Percentiles rank a stretch among this genome's conserved stretches.
Evolutionary conservation across 2,797 vertebrate species (phyloP).

Genomic region (Trachurus trachurus): DNA sequence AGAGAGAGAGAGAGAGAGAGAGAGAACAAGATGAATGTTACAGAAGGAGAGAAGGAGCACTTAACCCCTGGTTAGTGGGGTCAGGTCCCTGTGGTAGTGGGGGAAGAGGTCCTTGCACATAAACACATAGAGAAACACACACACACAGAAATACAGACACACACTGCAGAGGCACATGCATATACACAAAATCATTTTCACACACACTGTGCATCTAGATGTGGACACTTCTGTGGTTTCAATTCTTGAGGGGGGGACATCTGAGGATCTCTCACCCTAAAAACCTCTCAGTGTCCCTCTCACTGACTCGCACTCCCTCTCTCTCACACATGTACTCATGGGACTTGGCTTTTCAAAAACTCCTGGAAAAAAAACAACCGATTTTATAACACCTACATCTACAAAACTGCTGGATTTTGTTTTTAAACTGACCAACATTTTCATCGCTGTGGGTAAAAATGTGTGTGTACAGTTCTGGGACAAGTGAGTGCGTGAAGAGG

Average conservation of each 20-base stretch:
- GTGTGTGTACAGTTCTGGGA: background rate
- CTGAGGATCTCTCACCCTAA: conserved; percentile 38
- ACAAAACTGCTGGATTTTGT: background rate
- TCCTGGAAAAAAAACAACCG: background rate
- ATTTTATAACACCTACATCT: conserved; percentile 13
- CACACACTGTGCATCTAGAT: conserved; percentile 38
- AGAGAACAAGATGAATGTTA: conserved; percentile 68
- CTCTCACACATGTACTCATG: conserved; percentile 2
- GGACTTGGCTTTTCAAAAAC: conserved; percentile 7
- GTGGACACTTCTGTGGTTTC: conserved; percentile 48
- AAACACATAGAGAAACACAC: conserved; percentile 3
- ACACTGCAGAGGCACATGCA: conserved; percentile 33
- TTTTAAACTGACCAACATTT: background rate
- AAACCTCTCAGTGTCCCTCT: conserved; percentile 3
- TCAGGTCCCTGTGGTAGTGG: conserved; percentile 74
- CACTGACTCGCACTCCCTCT: too few species aligned
- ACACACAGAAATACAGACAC: conserved; percentile 53
- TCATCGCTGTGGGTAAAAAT: background rate
- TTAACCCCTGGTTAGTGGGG: conserved; percentile 81
- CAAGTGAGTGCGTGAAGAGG: background rate
- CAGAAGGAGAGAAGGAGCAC: conserved; percentile 75
- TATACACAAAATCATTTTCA: conserved; percentile 64
- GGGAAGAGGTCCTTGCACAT: conserved; percentile 61
- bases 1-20: conserved; percentile 23
- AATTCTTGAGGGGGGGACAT: conserved; percentile 55